Percentiles rank a stretch among this genome's conserved stretches.
Evolutionary conservation across 2,888 invertebrate genomes (phyloP).

Genomic region (Chaitophorus viminalis): DNA sequence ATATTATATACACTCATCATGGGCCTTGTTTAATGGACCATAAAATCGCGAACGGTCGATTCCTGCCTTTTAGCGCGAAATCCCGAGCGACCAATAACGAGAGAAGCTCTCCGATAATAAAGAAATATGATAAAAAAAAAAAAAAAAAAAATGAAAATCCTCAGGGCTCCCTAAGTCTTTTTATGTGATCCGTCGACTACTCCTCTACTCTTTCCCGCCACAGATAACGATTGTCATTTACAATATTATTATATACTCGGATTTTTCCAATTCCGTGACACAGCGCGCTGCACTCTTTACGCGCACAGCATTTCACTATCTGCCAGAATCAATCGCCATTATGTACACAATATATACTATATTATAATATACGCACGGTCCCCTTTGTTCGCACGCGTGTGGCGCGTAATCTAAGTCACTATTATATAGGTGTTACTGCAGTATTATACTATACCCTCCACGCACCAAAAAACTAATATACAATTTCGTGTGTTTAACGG

Average conservation of each 20-base stretch:
- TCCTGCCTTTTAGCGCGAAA: constrained; percentile 53
- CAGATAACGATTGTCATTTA: constrained; percentile 50
- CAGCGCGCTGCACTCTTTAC: not conserved
- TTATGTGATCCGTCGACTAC: not conserved
- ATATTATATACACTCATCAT: constrained; percentile 24
- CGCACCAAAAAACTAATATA: too few relatives aligned
- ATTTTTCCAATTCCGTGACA: not conserved
- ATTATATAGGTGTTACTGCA: too few relatives aligned
- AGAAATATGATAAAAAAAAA: constrained; percentile 54
- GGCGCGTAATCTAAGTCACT: too few relatives aligned
- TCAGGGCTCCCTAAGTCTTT: constrained; percentile 32
- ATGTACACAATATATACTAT: not conserved
- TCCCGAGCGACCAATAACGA: constrained; percentile 60
- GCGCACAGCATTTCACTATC: not conserved
- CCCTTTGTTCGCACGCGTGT: not conserved
- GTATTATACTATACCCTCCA: too few relatives aligned
- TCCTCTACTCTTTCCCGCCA: not conserved
- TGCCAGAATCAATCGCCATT: not conserved
- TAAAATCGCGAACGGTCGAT: constrained; percentile 61
- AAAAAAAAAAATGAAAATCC: not conserved
- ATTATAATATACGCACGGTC: not conserved
- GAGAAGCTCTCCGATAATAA: constrained; percentile 46
- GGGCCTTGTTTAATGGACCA: constrained; percentile 60
- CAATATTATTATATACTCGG: constrained; percentile 9
- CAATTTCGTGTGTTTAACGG: too few relatives aligned